Evolutionary conservation across 2,113 vertebrate species (phyloP), one percentile per base, ranked within the genome.

Genomic region (Platichthys flesus): DNA sequence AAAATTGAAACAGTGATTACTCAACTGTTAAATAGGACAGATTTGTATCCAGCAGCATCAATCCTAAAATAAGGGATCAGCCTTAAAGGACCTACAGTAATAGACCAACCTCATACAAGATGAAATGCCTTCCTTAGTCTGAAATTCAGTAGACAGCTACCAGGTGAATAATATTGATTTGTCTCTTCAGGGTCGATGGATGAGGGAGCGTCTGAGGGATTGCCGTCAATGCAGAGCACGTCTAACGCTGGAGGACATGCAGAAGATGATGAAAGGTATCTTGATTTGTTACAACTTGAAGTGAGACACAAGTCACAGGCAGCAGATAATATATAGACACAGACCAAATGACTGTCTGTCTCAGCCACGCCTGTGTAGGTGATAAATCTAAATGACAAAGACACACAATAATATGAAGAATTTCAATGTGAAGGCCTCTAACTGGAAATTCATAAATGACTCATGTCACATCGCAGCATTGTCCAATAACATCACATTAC

Each of bases 221-320:
- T 98, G 47, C 97, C 97, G 45, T 96, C 96, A 20, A 96, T 97
- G 79, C 96, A 98, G 0, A 94, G 95, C 55, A 93, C 95, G 65
- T 95, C 96, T 18, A 95, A 93, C 86, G 85, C 95, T 31, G 96
- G 94, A 84, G 92, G 94, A 85, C 96, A 97, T 0, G 93, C 93
- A 1, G 96, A 98, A 67, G 96, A 97, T 13, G 97, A 98, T 10
- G 97, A 99, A 88, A 96, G 97, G 97, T 98, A 93, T 78, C 40
- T 16, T 6, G 66, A 64, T 85, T 74, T 76, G 85, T 88, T 76
- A 3, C 45, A 47, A 80, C 88, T 82, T 76, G 83, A 54, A 67
- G 35, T 0, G 1, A 66, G 71, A 49, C 37, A 13, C 14, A 55
- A 74, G 67, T 81, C 73, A 51, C 23, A 42, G 35, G 47, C 42